Conservation (phyloP, 2,888 invertebrate species). For the Melanargia galathea region DNA sequence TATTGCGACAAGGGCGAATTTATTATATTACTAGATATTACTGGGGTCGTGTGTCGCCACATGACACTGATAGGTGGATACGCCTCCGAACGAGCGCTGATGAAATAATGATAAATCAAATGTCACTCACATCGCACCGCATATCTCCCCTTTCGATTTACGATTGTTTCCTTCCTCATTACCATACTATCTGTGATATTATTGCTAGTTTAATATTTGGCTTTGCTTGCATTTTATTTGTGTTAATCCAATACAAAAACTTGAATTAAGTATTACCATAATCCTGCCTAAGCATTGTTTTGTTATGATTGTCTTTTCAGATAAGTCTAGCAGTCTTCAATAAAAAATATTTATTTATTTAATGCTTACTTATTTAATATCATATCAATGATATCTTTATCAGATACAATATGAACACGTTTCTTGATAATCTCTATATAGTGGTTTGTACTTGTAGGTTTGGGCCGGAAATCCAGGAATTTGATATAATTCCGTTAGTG, state of each 20-base stretch:
- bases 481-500: conserved; percentile 9
- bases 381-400: neutral
- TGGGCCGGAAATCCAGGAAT: neutral
- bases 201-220: neutral
- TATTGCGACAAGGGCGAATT: conserved; percentile 62
- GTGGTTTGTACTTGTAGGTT: neutral
- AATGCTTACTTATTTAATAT: neutral
- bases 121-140: conserved; percentile 32
- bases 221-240: too few relatives aligned
- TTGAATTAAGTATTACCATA: too few relatives aligned
- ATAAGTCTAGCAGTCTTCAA: too few relatives aligned
- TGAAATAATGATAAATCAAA: conserved; percentile 41
- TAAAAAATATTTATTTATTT: too few relatives aligned
- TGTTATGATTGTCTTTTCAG: too few relatives aligned
- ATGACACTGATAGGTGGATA: conserved; percentile 39
- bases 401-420: neutral
- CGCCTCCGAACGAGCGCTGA: conserved; percentile 31
- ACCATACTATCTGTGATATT: conserved; percentile 26
- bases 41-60: conserved; percentile 46
- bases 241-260: too few relatives aligned
- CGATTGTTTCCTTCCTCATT: conserved; percentile 38
- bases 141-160: conserved; percentile 36
- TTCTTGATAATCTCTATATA: neutral
- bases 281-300: too few relatives aligned
- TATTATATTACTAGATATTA: conserved; percentile 54